Base-by-base conservation (phyloP, 2,888 invertebrate species). In the Brenthis hecate region DNA sequence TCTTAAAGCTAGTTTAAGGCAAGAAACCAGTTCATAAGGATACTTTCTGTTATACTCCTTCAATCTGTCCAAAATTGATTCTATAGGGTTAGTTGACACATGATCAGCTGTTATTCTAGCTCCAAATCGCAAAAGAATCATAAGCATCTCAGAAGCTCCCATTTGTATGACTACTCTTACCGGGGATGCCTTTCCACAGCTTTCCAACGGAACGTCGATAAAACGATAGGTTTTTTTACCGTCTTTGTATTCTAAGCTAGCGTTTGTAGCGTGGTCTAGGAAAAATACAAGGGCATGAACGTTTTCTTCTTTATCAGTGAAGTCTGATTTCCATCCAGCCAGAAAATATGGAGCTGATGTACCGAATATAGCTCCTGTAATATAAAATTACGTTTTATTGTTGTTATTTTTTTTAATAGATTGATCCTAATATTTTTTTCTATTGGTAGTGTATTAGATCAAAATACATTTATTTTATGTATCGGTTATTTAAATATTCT, bases 261-360 rank as follows among this genome's bases (percentile, higher is more conserved):
- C 95, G 66, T 93, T 93, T 2, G 95, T 94, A 1, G 97, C 96
- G 81, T 97, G 97, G 78, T 96, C 95, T 75, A 97, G 81, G 83
- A 96, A 97, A 83, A 95, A 97, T 0, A 96, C 94, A 76, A 97
- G 84, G 0, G 96, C 97, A 70, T 95, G 94, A 0, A 96, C 88
- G 77, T 97, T 97, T 80, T 97, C 97, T 80, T 96, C 96, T 83
- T 95, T 94, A 80, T 95, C 95, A 74, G 94, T 94, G 80, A 97
- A 97, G 84, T 97, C 97, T 74, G 97, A 96, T 80, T 97, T 96
- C 97, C 97, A 97, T 5, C 97, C 97, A 0, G 97, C 96, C 73
- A 97, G 91, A 75, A 96, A 96, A 79, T 96, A 96, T 0, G 97
- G 96, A 2, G 96, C 96, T 78, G 95, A 94, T 47, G 95, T 95